Base-by-base conservation (phyloP, 2,113 vertebrate genomes). In the Perca flavescens region DNA sequence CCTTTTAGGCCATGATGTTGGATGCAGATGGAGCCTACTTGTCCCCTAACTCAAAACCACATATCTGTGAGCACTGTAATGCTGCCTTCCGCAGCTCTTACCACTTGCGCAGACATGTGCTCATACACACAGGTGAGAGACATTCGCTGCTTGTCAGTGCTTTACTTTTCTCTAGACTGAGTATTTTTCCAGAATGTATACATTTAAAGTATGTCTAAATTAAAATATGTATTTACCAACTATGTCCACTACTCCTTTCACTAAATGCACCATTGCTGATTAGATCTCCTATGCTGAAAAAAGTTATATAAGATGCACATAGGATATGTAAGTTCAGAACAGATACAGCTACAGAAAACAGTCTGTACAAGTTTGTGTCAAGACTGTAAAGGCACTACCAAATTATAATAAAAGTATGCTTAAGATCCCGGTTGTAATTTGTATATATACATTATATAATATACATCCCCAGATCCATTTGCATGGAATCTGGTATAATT, bases 11-110 rank as follows among this genome's bases (percentile, higher is more conserved):
- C 79, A 92, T 95, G 95, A 96, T 96, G 87, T 93, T 97, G 88
- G 97, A 98, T 79, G 96, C 93, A 62, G 98, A 99, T 70, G 96
- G 96, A 85, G 95, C 96, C 62, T 91, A 96, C 6, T 92, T 97
- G 58, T 98, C 97, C 92, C 97, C 98, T 64, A 98, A 94, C 90
- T 98, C 97, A 84, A 99, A 99, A 95, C 98, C 98, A 90, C 98
- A 99, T 85, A 97, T 99, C 93, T 99, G 98, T 82, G 98, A 99
- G 87, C 98, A 99, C 95, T 99, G 98, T 93, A 98, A 94, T 19
- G 97, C 98, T 78, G 97, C 98, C 89, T 99, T 99, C 92, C 95
- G 98, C 84, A 99, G 98, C 94, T 99, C 98, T 93, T 99, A 99
- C 71, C 98, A 99, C 93, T 96, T 99, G 90, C 98, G 98, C 89